phyloP scores from a whole-genome alignment of 2,113 vertebrate genomes.

The Mus spicilegus region DNA sequence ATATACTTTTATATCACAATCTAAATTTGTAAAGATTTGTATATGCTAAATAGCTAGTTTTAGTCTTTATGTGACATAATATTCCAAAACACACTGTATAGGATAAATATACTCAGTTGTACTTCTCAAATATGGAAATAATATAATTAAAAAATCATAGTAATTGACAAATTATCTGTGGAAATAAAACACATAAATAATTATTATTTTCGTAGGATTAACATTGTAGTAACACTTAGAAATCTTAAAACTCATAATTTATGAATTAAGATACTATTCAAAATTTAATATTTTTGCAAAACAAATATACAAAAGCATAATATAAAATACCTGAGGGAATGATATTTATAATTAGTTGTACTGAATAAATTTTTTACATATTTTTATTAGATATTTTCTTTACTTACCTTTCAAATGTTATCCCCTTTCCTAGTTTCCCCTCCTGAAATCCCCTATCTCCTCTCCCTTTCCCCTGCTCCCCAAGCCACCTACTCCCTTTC shows the following conservation, averaged over 20 bases:
- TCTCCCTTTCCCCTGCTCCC: too few relatives aligned
- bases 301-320: not conserved
- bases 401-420: too few relatives aligned
- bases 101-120: not conserved
- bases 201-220: slow-evolving; percentile 18
- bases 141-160: not conserved
- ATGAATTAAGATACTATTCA: not conserved
- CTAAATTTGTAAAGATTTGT: accelerated
- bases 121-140: not conserved
- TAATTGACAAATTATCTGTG: not conserved
- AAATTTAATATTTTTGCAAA: not conserved
- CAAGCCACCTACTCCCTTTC: too few relatives aligned
- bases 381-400: too few relatives aligned
- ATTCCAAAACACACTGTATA: not conserved
- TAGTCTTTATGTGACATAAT: not conserved
- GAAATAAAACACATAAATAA: not conserved
- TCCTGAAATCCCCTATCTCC: too few relatives aligned
- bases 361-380: not conserved
- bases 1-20: too few relatives aligned
- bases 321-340: not conserved
- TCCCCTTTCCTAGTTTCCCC: too few relatives aligned
- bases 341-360: not conserved
- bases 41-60: not conserved
- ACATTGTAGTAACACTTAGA: not conserved
- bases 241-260: not conserved